A percentile compares a stretch with the other conserved stretches of the same genome.
phyloP scores from a whole-genome alignment of 2,797 vertebrate genomes.

The Aeoliscus strigatus region DNA sequence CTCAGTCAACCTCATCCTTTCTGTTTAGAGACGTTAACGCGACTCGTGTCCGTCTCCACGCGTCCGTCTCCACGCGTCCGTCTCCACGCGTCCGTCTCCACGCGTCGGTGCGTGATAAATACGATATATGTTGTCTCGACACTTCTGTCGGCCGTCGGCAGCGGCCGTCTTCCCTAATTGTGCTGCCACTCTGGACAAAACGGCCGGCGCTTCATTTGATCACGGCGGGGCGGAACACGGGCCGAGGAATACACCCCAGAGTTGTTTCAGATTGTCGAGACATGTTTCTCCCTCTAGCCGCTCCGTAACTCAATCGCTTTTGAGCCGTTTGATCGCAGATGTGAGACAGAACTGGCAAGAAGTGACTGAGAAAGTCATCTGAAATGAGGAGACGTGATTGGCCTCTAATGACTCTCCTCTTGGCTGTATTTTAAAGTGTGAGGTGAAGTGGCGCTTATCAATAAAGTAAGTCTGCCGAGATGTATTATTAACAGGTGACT shows the following conservation, averaged over 20 bases:
- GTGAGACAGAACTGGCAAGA: slow-evolving; percentile 27
- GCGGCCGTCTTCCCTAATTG: slow-evolving; percentile 53
- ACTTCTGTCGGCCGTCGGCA: slow-evolving; percentile 54
- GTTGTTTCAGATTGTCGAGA: slow-evolving; percentile 40
- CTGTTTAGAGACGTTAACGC: slow-evolving; percentile 60
- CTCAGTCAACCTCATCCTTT: slow-evolving; percentile 66
- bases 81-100: slow-evolving; percentile 56
- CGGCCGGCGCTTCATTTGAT: slow-evolving; percentile 45
- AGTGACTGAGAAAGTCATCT: slow-evolving; percentile 47
- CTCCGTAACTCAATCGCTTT: slow-evolving; percentile 19
- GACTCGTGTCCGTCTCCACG: slow-evolving; percentile 55
- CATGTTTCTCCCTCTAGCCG: slow-evolving; percentile 32
- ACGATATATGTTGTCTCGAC: slow-evolving; percentile 58
- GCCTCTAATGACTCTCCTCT: slow-evolving; percentile 41
- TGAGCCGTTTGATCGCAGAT: slow-evolving; percentile 36
- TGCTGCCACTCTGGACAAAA: slow-evolving; percentile 46
- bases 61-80: slow-evolving; percentile 55
- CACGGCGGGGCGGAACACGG: slow-evolving; percentile 27
- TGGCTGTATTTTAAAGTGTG: slow-evolving; percentile 38
- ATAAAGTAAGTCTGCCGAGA: slow-evolving; percentile 60
- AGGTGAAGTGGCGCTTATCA: slow-evolving; percentile 62
- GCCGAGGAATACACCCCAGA: slow-evolving; percentile 33
- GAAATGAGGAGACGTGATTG: slow-evolving; percentile 44
- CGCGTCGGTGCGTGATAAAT: slow-evolving; percentile 61
- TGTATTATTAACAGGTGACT: slow-evolving; percentile 75